A percentile compares a stretch with the other conserved stretches of the same genome.
These are phyloP conservation scores for Melanotaenia duboulayi DNA, from an alignment of 2,113 vertebrate genomes.

Conservation along the genomic window DNA sequence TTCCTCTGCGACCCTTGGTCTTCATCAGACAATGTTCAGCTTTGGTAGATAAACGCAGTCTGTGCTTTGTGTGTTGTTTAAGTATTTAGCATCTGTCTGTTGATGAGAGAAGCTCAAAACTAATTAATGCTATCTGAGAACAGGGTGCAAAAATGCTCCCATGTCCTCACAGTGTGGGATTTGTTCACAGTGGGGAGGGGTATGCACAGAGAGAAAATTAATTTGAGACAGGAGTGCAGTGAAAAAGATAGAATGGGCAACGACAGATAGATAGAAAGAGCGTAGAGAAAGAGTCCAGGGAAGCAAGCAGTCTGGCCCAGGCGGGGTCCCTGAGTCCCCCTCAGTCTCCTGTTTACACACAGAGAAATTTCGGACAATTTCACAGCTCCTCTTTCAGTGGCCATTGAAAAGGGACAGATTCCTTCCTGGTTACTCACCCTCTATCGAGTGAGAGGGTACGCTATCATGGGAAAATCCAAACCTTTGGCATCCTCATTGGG, in stretches of 20 bases:
- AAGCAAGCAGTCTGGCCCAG: constrained; percentile 57
- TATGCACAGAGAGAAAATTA: constrained; percentile 65
- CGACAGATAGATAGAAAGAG: constrained; percentile 30
- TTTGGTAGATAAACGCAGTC: constrained; percentile 24
- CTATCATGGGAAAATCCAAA: constrained; percentile 84
- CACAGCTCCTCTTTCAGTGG: constrained; percentile 82
- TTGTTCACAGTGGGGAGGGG: constrained; percentile 74
- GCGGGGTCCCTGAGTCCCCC: constrained; percentile 54
- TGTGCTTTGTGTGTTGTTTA: constrained; percentile 30
- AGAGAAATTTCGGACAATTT: constrained; percentile 84
- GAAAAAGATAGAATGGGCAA: constrained; percentile 53
- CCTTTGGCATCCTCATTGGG: constrained; percentile 81
- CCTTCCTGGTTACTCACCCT: constrained; percentile 84
- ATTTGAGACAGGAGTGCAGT: constrained; percentile 66
- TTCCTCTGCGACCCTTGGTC: constrained; percentile 9
- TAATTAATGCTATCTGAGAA: constrained; percentile 69
- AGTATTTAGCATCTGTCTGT: constrained; percentile 61
- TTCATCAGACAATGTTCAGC: constrained; percentile 23
- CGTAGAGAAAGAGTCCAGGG: constrained; percentile 61
- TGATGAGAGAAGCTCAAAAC: constrained; percentile 58
- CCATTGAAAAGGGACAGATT: constrained; percentile 83
- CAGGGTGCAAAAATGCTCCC: constrained; percentile 60
- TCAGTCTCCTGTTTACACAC: constrained; percentile 77
- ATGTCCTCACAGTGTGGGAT: constrained; percentile 76
- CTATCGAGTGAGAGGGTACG: constrained; percentile 68